A percentile compares a stretch with the other conserved stretches of the same genome.
Conservation (phyloP, 2,888 invertebrate genomes). For the Lepidocyrtoides sp. region DNA sequence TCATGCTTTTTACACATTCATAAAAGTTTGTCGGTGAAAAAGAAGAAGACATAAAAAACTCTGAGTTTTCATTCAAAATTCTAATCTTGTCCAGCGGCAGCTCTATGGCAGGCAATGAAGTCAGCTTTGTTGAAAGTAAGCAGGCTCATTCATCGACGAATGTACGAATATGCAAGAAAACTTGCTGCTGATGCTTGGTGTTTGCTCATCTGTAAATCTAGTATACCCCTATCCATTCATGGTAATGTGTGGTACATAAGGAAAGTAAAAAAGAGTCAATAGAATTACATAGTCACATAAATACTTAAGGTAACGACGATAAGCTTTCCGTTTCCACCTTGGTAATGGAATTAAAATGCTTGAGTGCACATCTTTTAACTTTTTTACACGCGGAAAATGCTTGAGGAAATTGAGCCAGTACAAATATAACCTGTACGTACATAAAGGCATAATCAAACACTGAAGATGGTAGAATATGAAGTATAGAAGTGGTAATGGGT, state of each 20-base stretch:
- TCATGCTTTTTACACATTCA: conserved; percentile 32
- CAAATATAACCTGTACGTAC: too few relatives aligned
- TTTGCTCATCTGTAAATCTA: not conserved
- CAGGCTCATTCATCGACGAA: conserved; percentile 3
- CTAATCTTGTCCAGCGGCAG: conserved; percentile 58
- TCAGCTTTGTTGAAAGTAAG: not conserved
- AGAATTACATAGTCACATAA: conserved; percentile 20
- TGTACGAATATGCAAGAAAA: too few relatives aligned
- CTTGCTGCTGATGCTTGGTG: not conserved
- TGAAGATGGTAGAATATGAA: not conserved
- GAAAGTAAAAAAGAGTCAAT: not conserved
- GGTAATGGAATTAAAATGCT: conserved; percentile 11
- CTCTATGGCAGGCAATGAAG: not conserved
- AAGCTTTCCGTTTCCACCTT: conserved; percentile 39
- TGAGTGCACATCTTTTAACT: conserved; percentile 24
- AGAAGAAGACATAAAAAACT: not conserved
- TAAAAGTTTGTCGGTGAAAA: conserved; percentile 35
- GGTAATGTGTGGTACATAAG: not conserved
- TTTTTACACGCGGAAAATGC: not conserved
- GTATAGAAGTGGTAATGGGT: not conserved
- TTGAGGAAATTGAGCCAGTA: too few relatives aligned
- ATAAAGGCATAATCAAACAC: too few relatives aligned
- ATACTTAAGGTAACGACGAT: conserved; percentile 7
- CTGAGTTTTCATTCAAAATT: conserved; percentile 55
- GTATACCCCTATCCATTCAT: not conserved